phyloP scores from a whole-genome alignment of 1,140 invertebrate genomes.

The Probaryconus sp. region DNA sequence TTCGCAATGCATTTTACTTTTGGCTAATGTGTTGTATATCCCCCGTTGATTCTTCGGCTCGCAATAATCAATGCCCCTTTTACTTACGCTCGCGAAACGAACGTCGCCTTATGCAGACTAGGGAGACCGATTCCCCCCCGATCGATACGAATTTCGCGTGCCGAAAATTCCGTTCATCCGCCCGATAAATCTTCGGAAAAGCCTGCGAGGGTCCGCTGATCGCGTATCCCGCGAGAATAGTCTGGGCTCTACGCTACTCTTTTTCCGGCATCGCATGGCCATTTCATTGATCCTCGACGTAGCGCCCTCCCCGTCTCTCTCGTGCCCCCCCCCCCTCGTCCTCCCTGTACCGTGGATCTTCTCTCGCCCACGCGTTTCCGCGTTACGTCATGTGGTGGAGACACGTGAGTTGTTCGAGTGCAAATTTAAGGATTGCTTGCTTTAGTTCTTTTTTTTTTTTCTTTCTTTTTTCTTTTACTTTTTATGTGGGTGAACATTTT shows the following conservation, averaged over 20 bases:
- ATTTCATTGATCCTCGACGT: conserved; percentile 71
- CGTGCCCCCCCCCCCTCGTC: too few species aligned
- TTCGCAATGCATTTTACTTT: too few species aligned
- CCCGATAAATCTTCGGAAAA: conserved; percentile 50
- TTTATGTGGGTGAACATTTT: too few species aligned
- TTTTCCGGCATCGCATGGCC: conserved; percentile 61
- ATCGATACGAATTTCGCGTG: conserved; percentile 45
- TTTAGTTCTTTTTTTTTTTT: too few species aligned
- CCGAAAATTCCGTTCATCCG: conserved; percentile 36
- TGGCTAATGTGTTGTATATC: too few species aligned
- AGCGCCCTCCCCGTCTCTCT: conserved; percentile 44
- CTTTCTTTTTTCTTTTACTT: too few species aligned
- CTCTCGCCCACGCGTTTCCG: conserved; percentile 68
- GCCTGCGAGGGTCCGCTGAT: conserved; percentile 37
- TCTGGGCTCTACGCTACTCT: conserved; percentile 66
- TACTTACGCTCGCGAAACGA: conserved; percentile 17
- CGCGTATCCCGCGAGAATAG: conserved; percentile 70
- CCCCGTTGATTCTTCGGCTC: not conserved
- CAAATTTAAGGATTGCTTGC: too few species aligned
- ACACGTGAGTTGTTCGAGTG: conserved; percentile 73
- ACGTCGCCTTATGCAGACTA: conserved; percentile 17
- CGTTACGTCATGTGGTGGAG: conserved; percentile 72
- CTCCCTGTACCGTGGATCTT: too few species aligned
- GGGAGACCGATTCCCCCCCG: conserved; percentile 17
- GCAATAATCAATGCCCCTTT: conserved; percentile 14